phyloP scores from a whole-genome alignment of 2,797 vertebrate species.

The Erethizon dorsatum region DNA sequence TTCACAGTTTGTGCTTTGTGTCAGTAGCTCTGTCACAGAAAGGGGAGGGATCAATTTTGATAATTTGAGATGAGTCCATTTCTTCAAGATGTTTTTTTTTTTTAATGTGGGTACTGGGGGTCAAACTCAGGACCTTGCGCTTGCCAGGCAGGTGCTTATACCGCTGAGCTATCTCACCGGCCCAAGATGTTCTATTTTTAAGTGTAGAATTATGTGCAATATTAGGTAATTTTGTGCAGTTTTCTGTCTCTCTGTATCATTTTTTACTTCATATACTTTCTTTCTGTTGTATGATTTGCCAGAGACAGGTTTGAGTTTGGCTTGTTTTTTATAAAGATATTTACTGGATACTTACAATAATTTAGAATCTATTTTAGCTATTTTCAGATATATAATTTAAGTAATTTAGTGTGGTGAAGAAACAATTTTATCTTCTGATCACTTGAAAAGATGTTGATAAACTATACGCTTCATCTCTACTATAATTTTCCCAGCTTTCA shows the following conservation, averaged over 20 bases:
- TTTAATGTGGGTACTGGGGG: no score
- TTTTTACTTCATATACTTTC: conserved; percentile 6
- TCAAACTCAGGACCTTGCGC: no score
- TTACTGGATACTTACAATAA: conserved; percentile 41
- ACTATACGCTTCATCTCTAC: conserved; percentile 44
- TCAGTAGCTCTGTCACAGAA: neutral
- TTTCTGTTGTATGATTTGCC: conserved; percentile 25
- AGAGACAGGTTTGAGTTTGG: conserved; percentile 14
- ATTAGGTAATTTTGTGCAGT: conserved; percentile 33
- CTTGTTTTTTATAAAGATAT: neutral
- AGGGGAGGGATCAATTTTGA: neutral
- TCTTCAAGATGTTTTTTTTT: conserved; percentile 20
- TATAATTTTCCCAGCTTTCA: conserved; percentile 59
- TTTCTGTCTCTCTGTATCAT: neutral
- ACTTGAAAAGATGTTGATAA: conserved; percentile 68
- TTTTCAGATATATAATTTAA: conserved; percentile 67
- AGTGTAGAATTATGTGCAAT: neutral
- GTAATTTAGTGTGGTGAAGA: conserved; percentile 58
- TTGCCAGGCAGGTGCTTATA: no score
- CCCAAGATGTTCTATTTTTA: neutral
- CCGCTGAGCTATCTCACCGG: no score
- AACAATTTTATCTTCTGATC: conserved; percentile 48
- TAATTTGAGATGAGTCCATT: neutral
- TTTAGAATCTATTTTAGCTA: conserved; percentile 25
- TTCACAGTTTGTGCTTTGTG: neutral